These are phyloP conservation scores for Egretta garzetta DNA, from an alignment of 2,113 vertebrate genomes.

Conservation along the genomic window DNA sequence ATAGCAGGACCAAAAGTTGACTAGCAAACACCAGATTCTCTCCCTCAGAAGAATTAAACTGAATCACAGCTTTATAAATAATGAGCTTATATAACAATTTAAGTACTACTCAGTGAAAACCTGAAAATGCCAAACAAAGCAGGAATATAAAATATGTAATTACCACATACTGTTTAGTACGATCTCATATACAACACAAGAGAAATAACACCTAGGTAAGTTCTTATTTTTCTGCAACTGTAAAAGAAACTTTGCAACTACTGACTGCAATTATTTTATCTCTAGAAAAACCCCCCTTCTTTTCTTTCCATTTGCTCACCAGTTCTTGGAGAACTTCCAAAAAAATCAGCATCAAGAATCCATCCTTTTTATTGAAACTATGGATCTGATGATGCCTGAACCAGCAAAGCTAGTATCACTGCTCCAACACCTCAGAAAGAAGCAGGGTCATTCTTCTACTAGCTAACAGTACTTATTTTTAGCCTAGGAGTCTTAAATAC, in stretches of 20 bases:
- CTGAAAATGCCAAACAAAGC: not conserved
- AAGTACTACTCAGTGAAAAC: not conserved
- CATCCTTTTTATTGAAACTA: not conserved
- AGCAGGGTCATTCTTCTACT: not conserved
- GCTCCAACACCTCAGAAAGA: not conserved
- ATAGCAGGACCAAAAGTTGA: not conserved
- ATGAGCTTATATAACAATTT: not conserved
- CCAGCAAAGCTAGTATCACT: not conserved
- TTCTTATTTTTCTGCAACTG: not conserved
- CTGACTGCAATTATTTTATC: not conserved
- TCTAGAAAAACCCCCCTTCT: not conserved
- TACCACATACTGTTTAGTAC: not conserved
- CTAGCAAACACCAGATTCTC: not conserved
- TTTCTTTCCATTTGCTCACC: not conserved
- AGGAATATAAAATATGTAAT: not conserved
- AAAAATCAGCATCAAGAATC: not conserved
- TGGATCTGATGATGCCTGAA: not conserved
- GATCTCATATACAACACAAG: not conserved
- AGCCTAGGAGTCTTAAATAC: not conserved
- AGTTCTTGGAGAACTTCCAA: not conserved
- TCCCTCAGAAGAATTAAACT: not conserved
- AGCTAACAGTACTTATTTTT: not conserved
- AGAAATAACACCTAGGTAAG: not conserved
- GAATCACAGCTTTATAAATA: constrained; percentile 13
- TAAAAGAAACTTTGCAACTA: not conserved